Evolutionary conservation across 2,888 invertebrate species (phyloP), one percentile per base, ranked within the genome.

Genomic region (Dexiosoma caninum): DNA sequence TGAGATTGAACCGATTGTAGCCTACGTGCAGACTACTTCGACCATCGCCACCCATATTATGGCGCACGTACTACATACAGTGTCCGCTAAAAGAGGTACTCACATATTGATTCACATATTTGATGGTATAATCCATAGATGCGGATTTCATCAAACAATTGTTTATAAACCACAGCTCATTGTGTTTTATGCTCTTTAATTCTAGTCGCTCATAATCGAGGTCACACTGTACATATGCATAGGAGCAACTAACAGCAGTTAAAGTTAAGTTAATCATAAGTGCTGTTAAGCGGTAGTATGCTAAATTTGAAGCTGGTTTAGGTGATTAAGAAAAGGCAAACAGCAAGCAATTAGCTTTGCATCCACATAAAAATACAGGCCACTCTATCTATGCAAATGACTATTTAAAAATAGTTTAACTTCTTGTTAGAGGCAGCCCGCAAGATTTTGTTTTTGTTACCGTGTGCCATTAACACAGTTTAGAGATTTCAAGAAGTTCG

Each of bases 381-480:
- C 19, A 16, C 23, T 19, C 14, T 49, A 53, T 30, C 14, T 62
- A 69, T 66, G 30, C 60, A 60, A 76, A 62, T 44, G 44, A 69
- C 32, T 76, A 42, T 51, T 62, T 55, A 46, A 55, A 77, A 62
- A 62, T 46, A 35, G 46, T 44, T 60, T n/a, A 16, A 49, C 10
- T 30, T 30, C 30, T 60, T 35, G 27, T 64, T 64, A 55, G 32
- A 19, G 40, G n/a, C n/a, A n/a, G n/a, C 55, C 49, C 57, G 59
- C 23, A 53, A 57, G 21, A 57, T 14, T 14, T 53, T 66, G 8
- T 12, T 60, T 27, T 51, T 53, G 66, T 32, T 71, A 37, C 19
- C 60, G 53, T 80, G 82, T 78, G 72, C 81, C 74, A 74, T 81
- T 78, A 78, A 78, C 81, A 81, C 67, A 74, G 67, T 81, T 78